Percentiles rank a stretch among this genome's conserved stretches.
phyloP scores from a whole-genome alignment of 2,113 vertebrate genomes.

The Lethenteron reissneri region DNA sequence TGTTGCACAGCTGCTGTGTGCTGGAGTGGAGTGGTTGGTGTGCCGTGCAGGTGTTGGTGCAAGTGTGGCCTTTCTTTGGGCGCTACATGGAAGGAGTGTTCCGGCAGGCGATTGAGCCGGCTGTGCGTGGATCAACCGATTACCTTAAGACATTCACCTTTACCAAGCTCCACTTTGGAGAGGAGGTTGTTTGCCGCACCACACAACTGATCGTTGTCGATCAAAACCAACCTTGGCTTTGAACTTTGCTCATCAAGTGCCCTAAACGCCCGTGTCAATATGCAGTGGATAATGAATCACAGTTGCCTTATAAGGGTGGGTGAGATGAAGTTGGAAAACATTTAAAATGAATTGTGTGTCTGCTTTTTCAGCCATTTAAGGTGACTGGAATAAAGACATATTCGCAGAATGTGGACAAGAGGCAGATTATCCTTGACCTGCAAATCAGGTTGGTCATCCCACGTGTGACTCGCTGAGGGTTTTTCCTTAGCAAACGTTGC shows the following conservation, averaged over 20 bases:
- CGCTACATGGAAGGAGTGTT: conserved; percentile 68
- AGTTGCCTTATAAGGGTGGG: no score
- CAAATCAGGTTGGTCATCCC: conserved; percentile 33
- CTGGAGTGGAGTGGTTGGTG: not conserved
- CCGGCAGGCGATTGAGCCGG: conserved; percentile 42
- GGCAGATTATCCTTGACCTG: conserved; percentile 58
- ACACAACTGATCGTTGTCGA: no score
- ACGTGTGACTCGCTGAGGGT: no score
- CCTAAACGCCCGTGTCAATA: no score
- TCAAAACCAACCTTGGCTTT: no score
- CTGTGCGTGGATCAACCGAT: conserved; percentile 36
- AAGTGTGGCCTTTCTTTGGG: conserved; percentile 78
- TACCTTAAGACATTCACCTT: conserved; percentile 63
- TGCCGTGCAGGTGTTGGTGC: conserved; percentile 37
- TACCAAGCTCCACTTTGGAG: conserved; percentile 64
- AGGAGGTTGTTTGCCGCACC: conserved; percentile 26
- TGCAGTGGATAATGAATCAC: no score
- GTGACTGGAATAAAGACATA: conserved; percentile 55
- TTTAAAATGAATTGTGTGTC: no score
- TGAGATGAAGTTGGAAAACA: no score
- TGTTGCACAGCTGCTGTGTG: no score
- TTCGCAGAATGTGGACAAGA: conserved; percentile 42
- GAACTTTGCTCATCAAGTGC: no score
- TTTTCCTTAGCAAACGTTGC: no score
- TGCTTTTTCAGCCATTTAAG: conserved; percentile 39